Evolutionary conservation across 1,140 invertebrate species (phyloP).

Genomic region (Heliothis subflexa): DNA sequence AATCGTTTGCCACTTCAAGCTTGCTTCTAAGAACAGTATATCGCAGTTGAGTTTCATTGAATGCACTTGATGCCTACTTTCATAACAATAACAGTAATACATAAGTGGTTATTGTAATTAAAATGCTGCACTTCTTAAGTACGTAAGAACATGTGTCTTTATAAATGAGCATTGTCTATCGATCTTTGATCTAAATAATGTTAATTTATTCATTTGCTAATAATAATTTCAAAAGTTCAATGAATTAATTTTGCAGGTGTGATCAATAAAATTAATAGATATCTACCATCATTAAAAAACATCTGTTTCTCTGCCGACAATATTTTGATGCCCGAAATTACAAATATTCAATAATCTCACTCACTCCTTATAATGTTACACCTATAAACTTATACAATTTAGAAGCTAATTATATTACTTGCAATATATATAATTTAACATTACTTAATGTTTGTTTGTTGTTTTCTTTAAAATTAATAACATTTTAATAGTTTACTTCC

Average conservation of each 20-base stretch:
- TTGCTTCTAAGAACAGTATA: too few species aligned
- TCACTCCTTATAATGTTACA: conserved; percentile 45
- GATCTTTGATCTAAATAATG: not conserved
- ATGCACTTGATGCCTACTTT: too few species aligned
- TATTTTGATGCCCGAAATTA: conserved; percentile 50
- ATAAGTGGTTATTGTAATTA: conserved; percentile 7
- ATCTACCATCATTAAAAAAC: not conserved
- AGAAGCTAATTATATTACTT: conserved; percentile 30
- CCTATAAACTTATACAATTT: conserved; percentile 36
- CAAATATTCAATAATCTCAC: conserved; percentile 60
- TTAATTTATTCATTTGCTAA: not conserved
- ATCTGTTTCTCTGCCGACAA: not conserved
- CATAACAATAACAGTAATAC: not conserved
- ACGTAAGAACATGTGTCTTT: conserved; percentile 25
- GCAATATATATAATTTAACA: conserved; percentile 23
- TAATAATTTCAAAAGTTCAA: not conserved
- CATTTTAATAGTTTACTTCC: conserved; percentile 6
- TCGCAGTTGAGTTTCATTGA: too few species aligned
- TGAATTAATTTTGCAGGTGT: not conserved
- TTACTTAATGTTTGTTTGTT: conserved; percentile 23
- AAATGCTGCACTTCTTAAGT: conserved; percentile 23
- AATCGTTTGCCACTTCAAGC: too few species aligned
- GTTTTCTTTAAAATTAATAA: conserved; percentile 16
- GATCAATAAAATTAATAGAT: not conserved
- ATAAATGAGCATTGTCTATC: conserved; percentile 27